These are phyloP conservation scores for Anoncus sp. DNA, from an alignment of 2,888 invertebrate genomes.

Conservation along the genomic window DNA sequence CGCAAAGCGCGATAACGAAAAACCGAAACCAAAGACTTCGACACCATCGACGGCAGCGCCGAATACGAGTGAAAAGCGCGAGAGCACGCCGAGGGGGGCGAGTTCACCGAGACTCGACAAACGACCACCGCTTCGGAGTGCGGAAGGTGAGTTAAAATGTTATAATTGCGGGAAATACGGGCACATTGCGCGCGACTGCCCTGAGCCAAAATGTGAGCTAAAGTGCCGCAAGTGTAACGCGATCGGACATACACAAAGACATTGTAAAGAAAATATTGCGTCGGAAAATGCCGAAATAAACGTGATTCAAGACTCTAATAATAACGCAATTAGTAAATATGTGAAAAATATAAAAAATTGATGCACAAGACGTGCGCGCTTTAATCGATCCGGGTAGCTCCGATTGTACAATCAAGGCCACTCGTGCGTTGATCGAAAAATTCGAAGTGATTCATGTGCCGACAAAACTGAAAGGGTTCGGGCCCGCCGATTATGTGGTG, in stretches of 20 bases:
- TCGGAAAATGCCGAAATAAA: no score
- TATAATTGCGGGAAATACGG: constrained; percentile 34
- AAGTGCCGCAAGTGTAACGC: no score
- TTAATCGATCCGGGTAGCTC: constrained; percentile 48
- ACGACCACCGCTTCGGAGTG: not conserved
- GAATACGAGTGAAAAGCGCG: not conserved
- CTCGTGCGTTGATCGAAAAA: not conserved
- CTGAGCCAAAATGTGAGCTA: no score
- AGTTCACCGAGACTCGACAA: no score
- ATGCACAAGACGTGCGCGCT: not conserved
- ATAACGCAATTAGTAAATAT: not conserved
- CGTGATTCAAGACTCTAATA: no score
- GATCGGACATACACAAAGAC: constrained; percentile 3
- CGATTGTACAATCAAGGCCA: constrained; percentile 39
- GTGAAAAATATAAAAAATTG: constrained; percentile 11
- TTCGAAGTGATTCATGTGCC: not conserved
- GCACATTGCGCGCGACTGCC: constrained; percentile 23
- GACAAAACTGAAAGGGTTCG: not conserved
- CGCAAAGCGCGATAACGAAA: not conserved
- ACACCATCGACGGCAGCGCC: not conserved
- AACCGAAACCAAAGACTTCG: not conserved
- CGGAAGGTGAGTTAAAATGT: constrained; percentile 6
- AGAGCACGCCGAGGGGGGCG: not conserved
- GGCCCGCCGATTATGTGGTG: not conserved
- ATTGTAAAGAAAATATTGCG: not conserved